phyloP scores from a whole-genome alignment of 2,888 invertebrate genomes.

The Ochropacha duplaris region DNA sequence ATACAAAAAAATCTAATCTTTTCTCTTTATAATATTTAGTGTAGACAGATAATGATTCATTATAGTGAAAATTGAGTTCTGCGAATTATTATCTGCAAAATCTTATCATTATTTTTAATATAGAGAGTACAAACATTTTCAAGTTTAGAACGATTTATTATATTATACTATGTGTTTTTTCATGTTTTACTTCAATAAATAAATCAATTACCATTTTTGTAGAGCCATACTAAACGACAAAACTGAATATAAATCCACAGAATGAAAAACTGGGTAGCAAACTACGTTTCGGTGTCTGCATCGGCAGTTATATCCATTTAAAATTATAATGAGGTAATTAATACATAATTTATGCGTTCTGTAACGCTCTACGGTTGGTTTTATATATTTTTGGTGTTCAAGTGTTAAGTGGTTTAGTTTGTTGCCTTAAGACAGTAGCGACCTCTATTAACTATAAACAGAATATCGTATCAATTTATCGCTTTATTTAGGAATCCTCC shows the following conservation, averaged over 20 bases:
- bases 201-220: neutral
- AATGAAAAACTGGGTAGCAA: neutral
- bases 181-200: too few relatives aligned
- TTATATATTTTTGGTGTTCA: neutral
- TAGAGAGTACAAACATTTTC: too few relatives aligned
- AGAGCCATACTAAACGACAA: neutral
- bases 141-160: too few relatives aligned
- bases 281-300: neutral
- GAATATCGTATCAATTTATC: neutral
- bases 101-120: too few relatives aligned
- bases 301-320: neutral
- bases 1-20: too few relatives aligned
- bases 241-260: neutral
- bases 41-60: too few relatives aligned
- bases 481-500: too few relatives aligned
- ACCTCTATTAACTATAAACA: neutral
- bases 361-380: neutral
- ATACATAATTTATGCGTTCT: neutral
- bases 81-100: too few relatives aligned
- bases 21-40: too few relatives aligned
- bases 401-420: neutral
- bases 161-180: too few relatives aligned
- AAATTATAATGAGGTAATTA: neutral
- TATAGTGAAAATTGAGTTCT: too few relatives aligned
- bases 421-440: neutral